Evolutionary conservation across 2,113 vertebrate species (phyloP), one percentile per base, ranked within the genome.

Genomic region (Perca flavescens): DNA sequence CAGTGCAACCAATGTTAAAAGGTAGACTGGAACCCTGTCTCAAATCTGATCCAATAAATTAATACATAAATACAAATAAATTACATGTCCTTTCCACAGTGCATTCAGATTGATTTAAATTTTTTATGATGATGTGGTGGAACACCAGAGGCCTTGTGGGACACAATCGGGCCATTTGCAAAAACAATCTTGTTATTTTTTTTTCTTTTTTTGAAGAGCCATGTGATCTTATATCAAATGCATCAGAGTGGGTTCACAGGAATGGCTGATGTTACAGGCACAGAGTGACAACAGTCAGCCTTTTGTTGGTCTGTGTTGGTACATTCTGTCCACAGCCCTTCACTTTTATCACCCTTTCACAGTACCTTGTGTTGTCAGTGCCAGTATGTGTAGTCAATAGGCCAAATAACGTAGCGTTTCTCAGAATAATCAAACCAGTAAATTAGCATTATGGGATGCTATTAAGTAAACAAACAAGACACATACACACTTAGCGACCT

Each of bases 271-370:
- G 70, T 52, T 82, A 47, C 49, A 53, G 63, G 12, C 54, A 34
- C 46, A 19, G 25, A 66, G 63, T 73, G 64, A 62, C 75, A 80
- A 86, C 84, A 88, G 80, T 47, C 57, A 3, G 58, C 9, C 79
- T 71, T 84, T 82, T 86, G 79, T 88, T 88, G 43, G 17, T 70
- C 66, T 70, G 31, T 49, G 74, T 84, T 21, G 63, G 80, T 76
- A 77, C 86, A 69, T 82, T 84, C 80, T 79, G 80, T 86, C 62
- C 83, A 21, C 79, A 56, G 61, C 71, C 43, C 57, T 65, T 65
- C 53, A 71, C 71, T 50, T 79, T 82, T 76, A 58, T 85, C 21
- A 34, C 13, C 80, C 65, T 47, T 28, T 61, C 25, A 31, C 60
- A 19, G 12, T 4, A 11, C 15, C 61, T 19, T 31, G 53, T 65